Evolutionary conservation across 1,140 invertebrate genomes (phyloP), one percentile per base, ranked within the genome.

Genomic region (Drosophila triauraria): DNA sequence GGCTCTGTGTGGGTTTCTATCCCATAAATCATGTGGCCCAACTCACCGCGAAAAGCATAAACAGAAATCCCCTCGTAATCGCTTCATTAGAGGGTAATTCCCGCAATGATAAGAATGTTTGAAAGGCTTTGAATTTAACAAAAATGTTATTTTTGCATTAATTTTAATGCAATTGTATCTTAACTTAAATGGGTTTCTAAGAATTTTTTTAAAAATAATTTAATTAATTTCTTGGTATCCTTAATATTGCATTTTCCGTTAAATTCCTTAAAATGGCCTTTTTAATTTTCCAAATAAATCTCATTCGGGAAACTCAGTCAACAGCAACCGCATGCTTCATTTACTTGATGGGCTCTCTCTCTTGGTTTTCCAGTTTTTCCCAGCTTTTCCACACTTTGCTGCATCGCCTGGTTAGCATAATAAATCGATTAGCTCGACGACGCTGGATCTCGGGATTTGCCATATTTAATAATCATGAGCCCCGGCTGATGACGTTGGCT

Each of bases 381-480:
- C 71, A 60, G 54, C 50, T 77, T 65, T 68, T 69, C 61, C 68
- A 75, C 74, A 88, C 80, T 88, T 90, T 84, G 65, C 85, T 85
- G 81, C 86, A 81, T 82, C 85, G 81, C 75, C 82, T 85, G 85
- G 86, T 90, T 90, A 85, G 85, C 81, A 90, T 90, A 90, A 90
- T 90, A 90, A 90, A 90, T 90, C 85, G 85, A 90, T 90, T 85
- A 90, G 86, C 85, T 79, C 56, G 35, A 65, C 65, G 60, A 44
- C 71, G 60, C 53, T 62, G 35, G 60, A 56, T 54, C 64, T 58
- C 50, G 68, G 77, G 75, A 81, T 74, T 90, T 90, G 75, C 75
- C 81, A 90, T 90, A 90, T 90, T 90, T 90, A 90, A 90, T 90
- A 90, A 90, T 90, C 85, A 90, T 82, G 81, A 68, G 70, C 44